Evolutionary conservation across 1,140 invertebrate genomes (phyloP).

Genomic region (Drusus annulatus): DNA sequence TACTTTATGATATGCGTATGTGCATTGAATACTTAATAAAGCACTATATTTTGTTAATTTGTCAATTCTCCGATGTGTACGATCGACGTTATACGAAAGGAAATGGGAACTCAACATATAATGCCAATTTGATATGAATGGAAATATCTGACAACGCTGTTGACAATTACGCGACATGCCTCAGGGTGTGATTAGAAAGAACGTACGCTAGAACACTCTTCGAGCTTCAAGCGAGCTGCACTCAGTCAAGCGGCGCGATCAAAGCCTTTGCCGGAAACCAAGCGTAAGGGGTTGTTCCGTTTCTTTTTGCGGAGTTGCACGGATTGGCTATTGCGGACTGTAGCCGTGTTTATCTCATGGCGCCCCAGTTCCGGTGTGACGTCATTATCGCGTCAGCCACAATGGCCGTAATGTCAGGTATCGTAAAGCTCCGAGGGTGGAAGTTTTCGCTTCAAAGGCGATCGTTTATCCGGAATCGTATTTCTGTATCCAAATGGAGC

Average conservation of each 20-base stretch:
- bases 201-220: not conserved
- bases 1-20: too few relatives aligned
- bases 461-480: not conserved
- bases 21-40: too few relatives aligned
- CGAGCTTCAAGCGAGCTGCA: not conserved
- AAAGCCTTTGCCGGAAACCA: not conserved
- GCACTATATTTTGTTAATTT: too few relatives aligned
- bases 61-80: too few relatives aligned
- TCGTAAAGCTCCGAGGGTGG: conserved; percentile 17
- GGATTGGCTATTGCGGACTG: not conserved
- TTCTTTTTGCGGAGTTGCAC: not conserved
- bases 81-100: not conserved
- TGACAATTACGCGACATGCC: not conserved
- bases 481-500: conserved; percentile 2
- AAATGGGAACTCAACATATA: not conserved
- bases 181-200: not conserved
- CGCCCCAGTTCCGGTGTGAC: conserved; percentile 20
- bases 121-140: not conserved
- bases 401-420: conserved; percentile 28
- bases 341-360: conserved; percentile 14
- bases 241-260: not conserved
- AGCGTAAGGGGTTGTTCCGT: not conserved
- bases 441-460: conserved; percentile 12
- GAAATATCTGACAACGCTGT: not conserved
- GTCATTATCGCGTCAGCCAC: not conserved